Evolutionary conservation across 1,140 invertebrate species (phyloP), one percentile per base, ranked within the genome.

Genomic region (Drosophila sp.): DNA sequence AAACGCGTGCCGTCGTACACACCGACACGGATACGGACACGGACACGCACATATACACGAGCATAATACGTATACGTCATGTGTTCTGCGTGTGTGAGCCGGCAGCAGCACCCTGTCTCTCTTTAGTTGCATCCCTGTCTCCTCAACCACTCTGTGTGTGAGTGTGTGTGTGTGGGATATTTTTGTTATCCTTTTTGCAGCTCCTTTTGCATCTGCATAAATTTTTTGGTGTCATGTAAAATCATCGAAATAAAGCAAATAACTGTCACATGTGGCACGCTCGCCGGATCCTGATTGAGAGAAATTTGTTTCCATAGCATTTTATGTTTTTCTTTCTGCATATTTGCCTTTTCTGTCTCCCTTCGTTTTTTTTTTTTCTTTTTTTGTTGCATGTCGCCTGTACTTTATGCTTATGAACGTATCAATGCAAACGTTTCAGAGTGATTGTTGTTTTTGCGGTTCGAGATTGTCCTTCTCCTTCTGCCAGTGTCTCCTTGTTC

Each of bases 161-260:
- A 3, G 30, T 30, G 30, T 11, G 35, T 38, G 10, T 38, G 35
- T 38, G 10, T 11, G 35, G 3, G 2, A 38, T 55, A n/a, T 78
- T 38, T 64, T 35, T 30, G 17, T 50, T 64, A 69, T 50, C 23
- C 44, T 27, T 50, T 50, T 50, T 60, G 41, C 38, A 55, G 47
- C 27, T 61, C 40, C 50, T 70, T 79, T 72, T 77, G 72, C 76
- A 80, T 80, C 71, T 80, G 75, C 82, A 85, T 86, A 85, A 81
- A 81, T 79, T 87, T 87, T 50, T 44, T 44, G 83, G 76, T 69
- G 84, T 79, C 83, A 89, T 83, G 83, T 89, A 76, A 79, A 89
- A 89, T 87, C 84, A 89, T 83, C 76, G 67, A 84, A 79, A 89
- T 87, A 87, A 83, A 87, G 83, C 83, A 83, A 89, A 87, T 87